Conservation (phyloP, 2,797 vertebrate species). For the Hyperoplus lanceolatus region DNA sequence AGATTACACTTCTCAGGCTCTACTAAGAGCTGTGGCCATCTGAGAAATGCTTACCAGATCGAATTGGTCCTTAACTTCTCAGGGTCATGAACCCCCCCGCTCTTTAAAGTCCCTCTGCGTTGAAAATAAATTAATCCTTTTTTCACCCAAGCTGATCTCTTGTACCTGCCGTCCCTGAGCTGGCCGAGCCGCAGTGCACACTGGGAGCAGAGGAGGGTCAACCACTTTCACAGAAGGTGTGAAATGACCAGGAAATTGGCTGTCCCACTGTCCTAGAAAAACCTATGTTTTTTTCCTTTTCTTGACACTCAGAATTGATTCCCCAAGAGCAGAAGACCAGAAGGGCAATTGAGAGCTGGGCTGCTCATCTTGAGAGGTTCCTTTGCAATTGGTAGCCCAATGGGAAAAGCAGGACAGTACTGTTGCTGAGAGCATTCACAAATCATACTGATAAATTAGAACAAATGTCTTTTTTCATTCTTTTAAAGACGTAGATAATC, state of each 20-base stretch:
- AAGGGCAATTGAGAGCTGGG: constrained; percentile 18
- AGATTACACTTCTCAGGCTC: constrained; percentile 28
- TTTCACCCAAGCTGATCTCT: constrained; percentile 31
- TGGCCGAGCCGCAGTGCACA: constrained; percentile 25
- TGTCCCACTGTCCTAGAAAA: constrained; percentile 48
- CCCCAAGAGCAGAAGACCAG: constrained; percentile 11
- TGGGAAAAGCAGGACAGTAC: not conserved
- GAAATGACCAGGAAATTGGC: constrained; percentile 57
- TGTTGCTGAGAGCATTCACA: not conserved
- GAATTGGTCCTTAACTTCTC: constrained; percentile 42
- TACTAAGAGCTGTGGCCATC: constrained; percentile 37
- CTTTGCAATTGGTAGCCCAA: constrained; percentile 4
- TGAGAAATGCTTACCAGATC: constrained; percentile 13
- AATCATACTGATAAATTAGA: not conserved
- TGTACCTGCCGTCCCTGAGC: constrained; percentile 27
- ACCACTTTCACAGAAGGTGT: constrained; percentile 49
- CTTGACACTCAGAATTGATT: constrained; percentile 30
- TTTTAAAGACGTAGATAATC: not conserved
- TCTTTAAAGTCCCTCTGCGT: constrained; percentile 24
- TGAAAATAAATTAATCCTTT: constrained; percentile 37
- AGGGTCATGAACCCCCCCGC: constrained; percentile 22
- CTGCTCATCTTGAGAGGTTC: constrained; percentile 16
- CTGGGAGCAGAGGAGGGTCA: constrained; percentile 46
- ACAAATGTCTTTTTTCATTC: not conserved
- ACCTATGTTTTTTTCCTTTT: not conserved